Base-by-base conservation (phyloP, 1,140 invertebrate genomes). In the Drosophila tropicalis region DNA sequence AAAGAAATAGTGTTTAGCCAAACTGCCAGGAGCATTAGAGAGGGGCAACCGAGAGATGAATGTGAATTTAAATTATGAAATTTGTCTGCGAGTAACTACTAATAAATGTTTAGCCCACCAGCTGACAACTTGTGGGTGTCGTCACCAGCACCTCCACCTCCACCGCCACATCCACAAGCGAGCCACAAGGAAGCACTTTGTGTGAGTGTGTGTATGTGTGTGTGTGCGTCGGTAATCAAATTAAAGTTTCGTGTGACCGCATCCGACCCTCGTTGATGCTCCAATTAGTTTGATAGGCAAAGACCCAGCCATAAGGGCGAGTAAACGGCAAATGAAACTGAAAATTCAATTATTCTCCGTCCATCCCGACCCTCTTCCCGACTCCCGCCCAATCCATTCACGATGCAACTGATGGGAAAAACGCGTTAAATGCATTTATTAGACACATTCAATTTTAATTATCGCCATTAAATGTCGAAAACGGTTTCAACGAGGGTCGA, bases 11-110 rank as follows among this genome's bases (percentile, higher is more conserved):
- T 29, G 29, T 5, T 29, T 29, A 29, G 5, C 29, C 44, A 51
- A 51, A 13, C 2, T 12, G 12, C 10, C 36, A 39, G 12, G 36
- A 39, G 12, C 36, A 10, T 39, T 39, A 12, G 10, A 13, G 36
- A 3, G 34, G 34, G 34, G 34, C 34, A 5, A 5, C 3, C 51
- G 17, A 22, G 9, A 67, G 68, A 74, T 76, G 72, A 60, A 69
- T 77, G 67, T 54, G 79, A 76, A 61, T 73, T 82, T 69, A 68
- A 86, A 82, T 82, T 82, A 69, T 79, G 60, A 82, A 82, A 85
- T 79, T 85, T 81, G 78, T 70, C 68, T 70, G 67, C 47, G 79
- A 70, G 68, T 85, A 78, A 79, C 82, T 82, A 82, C 79, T 87
- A 85, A 87, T 85, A 85, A 85, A 85, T 87, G 75, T 68, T 76